Evolutionary conservation across 1,140 invertebrate species (phyloP).

Genomic region (Chymomyza costata): DNA sequence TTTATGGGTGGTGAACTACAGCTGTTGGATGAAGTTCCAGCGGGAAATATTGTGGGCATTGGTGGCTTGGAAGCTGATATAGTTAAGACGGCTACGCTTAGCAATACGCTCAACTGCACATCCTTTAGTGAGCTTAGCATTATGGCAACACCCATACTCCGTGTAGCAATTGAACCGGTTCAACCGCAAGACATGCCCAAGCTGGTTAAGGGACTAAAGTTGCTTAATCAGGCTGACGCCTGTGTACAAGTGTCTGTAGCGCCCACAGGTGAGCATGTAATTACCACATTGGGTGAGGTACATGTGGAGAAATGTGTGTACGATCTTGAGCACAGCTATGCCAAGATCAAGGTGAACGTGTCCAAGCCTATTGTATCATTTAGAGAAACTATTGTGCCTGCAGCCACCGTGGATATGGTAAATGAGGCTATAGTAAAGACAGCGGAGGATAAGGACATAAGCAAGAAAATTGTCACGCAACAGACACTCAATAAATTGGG

Average conservation of each 20-base stretch:
- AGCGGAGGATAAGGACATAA: conserved; percentile 77
- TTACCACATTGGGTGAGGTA: conserved; percentile 98
- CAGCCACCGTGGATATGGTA: conserved; percentile 90
- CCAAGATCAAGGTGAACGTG: conserved; percentile 91
- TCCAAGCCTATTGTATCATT: conserved; percentile 98
- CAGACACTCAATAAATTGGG: conserved; percentile 84
- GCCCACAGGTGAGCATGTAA: conserved; percentile 96
- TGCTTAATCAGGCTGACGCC: conserved; percentile 84
- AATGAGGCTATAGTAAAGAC: conserved; percentile 88
- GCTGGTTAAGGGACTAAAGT: conserved; percentile 82
- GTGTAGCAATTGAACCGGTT: conserved; percentile 95
- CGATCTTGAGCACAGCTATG: conserved; percentile 88
- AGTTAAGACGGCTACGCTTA: conserved; percentile 94
- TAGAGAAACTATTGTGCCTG: conserved; percentile 92
- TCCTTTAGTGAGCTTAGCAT: conserved; percentile 91
- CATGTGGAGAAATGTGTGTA: conserved; percentile 96
- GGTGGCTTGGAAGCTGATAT: conserved; percentile 91
- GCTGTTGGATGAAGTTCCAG: conserved; percentile 84
- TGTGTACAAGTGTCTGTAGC: conserved; percentile 93
- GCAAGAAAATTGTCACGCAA: conserved; percentile 78
- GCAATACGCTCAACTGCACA: conserved; percentile 88
- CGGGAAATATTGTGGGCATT: conserved; percentile 94
- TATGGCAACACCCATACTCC: conserved; percentile 90
- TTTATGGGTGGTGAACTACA: conserved; percentile 96
- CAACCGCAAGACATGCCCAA: conserved; percentile 87